Percentiles rank a stretch among this genome's conserved stretches.
Conservation (phyloP, 2,113 vertebrate species). For the Triplophysa rosa region DNA sequence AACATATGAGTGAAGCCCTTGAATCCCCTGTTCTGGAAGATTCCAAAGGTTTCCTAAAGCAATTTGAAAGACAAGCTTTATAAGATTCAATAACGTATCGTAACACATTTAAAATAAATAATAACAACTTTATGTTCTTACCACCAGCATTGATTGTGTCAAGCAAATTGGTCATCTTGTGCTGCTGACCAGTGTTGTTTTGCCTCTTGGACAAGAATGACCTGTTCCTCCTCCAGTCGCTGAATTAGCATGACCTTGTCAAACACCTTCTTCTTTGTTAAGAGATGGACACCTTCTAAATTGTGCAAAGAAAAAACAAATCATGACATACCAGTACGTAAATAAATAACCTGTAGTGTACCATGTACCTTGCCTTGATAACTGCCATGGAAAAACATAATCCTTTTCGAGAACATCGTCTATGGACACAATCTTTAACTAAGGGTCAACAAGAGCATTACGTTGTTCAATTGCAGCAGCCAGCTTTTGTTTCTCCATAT, state of each 20-base stretch:
- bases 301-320: not conserved
- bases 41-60: slow-evolving; percentile 2
- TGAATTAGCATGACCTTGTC: slow-evolving; percentile 18
- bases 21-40: not conserved
- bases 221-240: slow-evolving; percentile 10
- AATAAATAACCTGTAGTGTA: not conserved
- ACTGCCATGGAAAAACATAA: not conserved
- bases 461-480: not conserved
- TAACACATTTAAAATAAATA: not conserved
- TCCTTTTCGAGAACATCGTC: not conserved
- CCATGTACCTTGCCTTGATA: not conserved
- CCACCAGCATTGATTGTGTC: not conserved
- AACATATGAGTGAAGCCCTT: slow-evolving; percentile 18
- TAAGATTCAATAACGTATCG: not conserved
- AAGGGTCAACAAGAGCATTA: not conserved
- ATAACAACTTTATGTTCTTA: not conserved
- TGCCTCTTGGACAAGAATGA: not conserved
- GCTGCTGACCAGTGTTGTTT: not conserved
- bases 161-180: not conserved
- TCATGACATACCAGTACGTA: too few relatives aligned
- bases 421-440: not conserved
- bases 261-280: slow-evolving; percentile 22
- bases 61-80: not conserved
- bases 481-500: not conserved
- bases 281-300: slow-evolving; percentile 1